Evolutionary conservation across 2,888 invertebrate genomes (phyloP).

Genomic region (Nudaria mundana): DNA sequence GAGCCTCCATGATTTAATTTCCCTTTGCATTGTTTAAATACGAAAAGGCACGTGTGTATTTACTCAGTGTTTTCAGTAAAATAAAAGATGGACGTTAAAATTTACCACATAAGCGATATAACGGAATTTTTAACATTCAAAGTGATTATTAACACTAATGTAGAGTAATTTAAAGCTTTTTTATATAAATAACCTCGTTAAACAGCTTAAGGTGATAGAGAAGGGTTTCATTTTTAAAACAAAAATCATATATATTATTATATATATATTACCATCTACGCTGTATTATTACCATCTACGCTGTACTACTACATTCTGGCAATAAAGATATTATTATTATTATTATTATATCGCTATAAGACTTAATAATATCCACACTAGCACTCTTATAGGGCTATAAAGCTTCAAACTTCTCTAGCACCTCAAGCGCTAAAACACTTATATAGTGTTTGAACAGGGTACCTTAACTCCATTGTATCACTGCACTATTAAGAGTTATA

Average conservation of each 20-base stretch:
- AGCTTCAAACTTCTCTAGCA: conserved; percentile 3
- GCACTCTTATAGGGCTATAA: conserved; percentile 1
- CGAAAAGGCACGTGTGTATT: conserved; percentile 1
- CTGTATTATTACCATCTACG: no score
- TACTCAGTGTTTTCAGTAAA: conserved; percentile 1
- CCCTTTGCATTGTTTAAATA: conserved; percentile 2
- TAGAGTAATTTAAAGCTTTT: conserved; percentile 2
- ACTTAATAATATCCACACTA: conserved; percentile 1
- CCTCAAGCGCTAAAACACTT: conserved; percentile 1
- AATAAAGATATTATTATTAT: no score
- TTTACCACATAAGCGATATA: conserved; percentile 1
- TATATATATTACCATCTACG: no score
- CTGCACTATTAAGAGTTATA: no score
- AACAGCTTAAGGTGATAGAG: conserved; percentile 2
- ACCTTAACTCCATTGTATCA: no score
- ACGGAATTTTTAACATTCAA: conserved; percentile 1
- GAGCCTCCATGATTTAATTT: conserved; percentile 2
- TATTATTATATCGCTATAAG: conserved; percentile 3
- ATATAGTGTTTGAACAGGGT: conserved; percentile 2
- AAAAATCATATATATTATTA: conserved; percentile 3
- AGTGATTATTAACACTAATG: conserved; percentile 5
- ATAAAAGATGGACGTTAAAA: conserved; percentile 2
- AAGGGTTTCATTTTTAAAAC: conserved; percentile 2
- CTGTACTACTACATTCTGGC: no score
- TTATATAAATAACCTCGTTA: conserved; percentile 1